Percentiles rank a stretch among this genome's conserved stretches.
Conservation (phyloP, 2,113 vertebrate genomes). For the Gallinago media region DNA sequence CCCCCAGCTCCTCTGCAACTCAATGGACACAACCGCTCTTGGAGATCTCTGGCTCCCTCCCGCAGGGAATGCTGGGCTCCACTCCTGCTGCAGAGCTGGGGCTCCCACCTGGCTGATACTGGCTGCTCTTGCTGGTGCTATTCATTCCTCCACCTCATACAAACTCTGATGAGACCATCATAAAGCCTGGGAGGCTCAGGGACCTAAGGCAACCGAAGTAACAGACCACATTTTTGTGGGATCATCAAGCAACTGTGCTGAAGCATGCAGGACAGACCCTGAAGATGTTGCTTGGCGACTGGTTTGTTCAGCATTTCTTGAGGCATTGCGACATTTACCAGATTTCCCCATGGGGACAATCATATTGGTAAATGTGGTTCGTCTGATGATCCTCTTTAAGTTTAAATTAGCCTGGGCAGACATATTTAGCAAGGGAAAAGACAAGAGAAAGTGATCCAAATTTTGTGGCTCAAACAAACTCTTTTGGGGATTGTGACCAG, state of each 20-base stretch:
- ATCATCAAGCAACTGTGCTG: neutral
- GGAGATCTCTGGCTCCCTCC: neutral
- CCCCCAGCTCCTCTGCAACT: neutral
- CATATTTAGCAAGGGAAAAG: neutral
- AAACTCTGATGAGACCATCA: neutral
- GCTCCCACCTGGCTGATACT: neutral
- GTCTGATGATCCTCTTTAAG: neutral
- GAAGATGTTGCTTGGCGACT: neutral
- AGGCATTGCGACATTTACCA: neutral
- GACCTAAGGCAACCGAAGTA: neutral
- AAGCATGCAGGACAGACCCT: neutral
- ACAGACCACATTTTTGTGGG: neutral
- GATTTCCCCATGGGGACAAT: neutral
- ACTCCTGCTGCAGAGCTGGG: neutral
- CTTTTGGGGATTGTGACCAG: neutral
- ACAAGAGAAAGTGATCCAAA: neutral
- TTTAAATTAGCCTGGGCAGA: neutral
- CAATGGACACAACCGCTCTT: neutral
- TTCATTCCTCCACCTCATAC: neutral
- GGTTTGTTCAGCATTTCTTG: constrained; percentile 1
- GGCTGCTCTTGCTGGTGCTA: fast-evolving
- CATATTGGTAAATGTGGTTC: neutral
- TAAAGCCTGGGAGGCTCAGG: neutral
- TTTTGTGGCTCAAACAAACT: neutral
- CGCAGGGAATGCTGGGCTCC: neutral